Base-by-base conservation (phyloP, 2,113 vertebrate genomes). In the Synodontis membranacea region DNA sequence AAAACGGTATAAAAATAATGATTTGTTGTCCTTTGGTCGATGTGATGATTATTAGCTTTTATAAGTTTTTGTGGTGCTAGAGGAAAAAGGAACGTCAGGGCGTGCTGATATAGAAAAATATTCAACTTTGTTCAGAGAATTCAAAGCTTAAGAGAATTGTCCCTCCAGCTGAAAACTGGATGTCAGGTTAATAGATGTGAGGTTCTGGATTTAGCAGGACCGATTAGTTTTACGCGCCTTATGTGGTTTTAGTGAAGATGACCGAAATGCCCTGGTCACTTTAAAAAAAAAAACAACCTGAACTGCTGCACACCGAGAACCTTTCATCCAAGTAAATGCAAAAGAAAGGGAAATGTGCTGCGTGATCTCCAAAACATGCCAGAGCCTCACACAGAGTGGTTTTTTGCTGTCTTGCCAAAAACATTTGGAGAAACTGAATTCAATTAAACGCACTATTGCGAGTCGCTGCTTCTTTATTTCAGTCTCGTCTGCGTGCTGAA, bases 261-360 rank as follows among this genome's bases (percentile, higher is more conserved):
- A 4, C 23, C 28, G 48, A n/a, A 31, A 50, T 19, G 17, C 21
- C 54, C 19, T 23, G 78, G 78, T 9, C 34, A 25, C 34, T 42
- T 58, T 0, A n/a, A 17, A 10, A 3, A 5, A 48, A 8, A n/a
- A 17, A 10, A 3, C 4, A 48, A 8, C 5, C 14, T 17, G 48
- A 52, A n/a, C 31, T 79, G 19, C 78, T 58, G 52, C 58, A 58
- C 76, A 54, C 7, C 1, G 1, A 37, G 48, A 79, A 79, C 52
- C 9, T 39, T 28, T 58, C 34, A 80, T 11, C 21, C 78, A 80
- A 80, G 58, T 80, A 25, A 25, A 80, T 80, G 78, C 78, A 80
- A 80, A 80, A 80, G 52, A 8, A 58, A 80, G 52, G 78, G 78
- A 80, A 80, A 80, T 80, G 78, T 4, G 10, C 34, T 1, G 48